These are phyloP conservation scores for Spinus pinus DNA, from an alignment of 2,797 vertebrate genomes.

Conservation along the genomic window DNA sequence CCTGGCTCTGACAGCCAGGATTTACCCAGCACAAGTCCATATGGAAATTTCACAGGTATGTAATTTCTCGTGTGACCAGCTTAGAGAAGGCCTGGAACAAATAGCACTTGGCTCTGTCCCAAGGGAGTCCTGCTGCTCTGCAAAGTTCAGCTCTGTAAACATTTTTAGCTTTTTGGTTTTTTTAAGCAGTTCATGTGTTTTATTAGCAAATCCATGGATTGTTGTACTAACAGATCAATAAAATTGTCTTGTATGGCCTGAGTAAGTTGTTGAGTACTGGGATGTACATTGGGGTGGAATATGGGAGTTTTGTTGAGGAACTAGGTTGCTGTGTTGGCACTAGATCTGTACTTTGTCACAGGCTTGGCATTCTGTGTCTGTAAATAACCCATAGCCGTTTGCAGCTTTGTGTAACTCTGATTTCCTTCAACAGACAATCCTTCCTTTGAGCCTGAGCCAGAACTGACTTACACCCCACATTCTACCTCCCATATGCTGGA, in stretches of 20 bases:
- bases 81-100: not conserved
- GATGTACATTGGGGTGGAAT: not conserved
- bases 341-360: not conserved
- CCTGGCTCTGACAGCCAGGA: not conserved
- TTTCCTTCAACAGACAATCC: conserved; percentile 20
- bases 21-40: not conserved
- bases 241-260: not conserved
- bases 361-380: not conserved
- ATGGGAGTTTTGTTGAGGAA: not conserved
- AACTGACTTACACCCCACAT: not conserved
- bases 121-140: not conserved
- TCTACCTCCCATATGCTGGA: not conserved
- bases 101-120: not conserved
- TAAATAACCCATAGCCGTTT: not conserved
- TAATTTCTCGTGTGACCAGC: not conserved
- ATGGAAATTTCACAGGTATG: conserved; percentile 57
- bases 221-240: not conserved
- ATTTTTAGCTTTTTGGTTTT: not conserved
- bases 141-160: not conserved
- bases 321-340: not conserved
- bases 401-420: not conserved
- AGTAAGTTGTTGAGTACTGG: not conserved
- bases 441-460: conserved; percentile 48
- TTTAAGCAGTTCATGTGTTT: not conserved
- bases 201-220: not conserved